Evolutionary conservation across 2,113 vertebrate species (phyloP).

Genomic region (Perognathus longimembris): DNA sequence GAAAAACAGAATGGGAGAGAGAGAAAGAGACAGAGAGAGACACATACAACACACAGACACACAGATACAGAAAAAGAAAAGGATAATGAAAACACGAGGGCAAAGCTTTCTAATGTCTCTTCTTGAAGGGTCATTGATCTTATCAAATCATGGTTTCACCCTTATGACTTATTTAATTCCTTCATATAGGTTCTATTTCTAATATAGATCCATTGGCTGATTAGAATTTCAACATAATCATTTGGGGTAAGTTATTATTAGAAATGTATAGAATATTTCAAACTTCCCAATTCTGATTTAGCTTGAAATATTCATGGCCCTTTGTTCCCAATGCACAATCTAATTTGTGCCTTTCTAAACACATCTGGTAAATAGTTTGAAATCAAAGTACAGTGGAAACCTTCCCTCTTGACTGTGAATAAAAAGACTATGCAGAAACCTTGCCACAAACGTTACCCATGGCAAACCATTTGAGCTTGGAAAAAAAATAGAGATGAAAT

Average conservation of each 20-base stretch:
- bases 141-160: neutral
- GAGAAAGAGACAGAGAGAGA: neutral
- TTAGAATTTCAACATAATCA: neutral
- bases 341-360: conserved; percentile 37
- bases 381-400: conserved; percentile 53
- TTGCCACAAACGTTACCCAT: conserved; percentile 19
- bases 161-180: neutral
- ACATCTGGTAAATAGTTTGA: conserved; percentile 62
- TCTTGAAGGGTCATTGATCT: neutral
- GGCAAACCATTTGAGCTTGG: conserved; percentile 46
- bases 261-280: neutral
- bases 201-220: neutral
- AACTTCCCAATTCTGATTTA: conserved; percentile 2
- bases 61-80: no score
- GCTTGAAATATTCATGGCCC: neutral
- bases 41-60: no score
- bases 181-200: neutral
- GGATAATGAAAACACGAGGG: neutral
- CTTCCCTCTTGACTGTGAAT: conserved; percentile 20
- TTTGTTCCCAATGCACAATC: neutral
- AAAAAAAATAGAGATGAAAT: conserved; percentile 60
- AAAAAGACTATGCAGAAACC: conserved; percentile 45
- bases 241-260: neutral
- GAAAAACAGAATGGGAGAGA: neutral
- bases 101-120: neutral